A percentile compares a stretch with the other conserved stretches of the same genome.
Conservation (phyloP, 2,888 invertebrate genomes). For the Amiota communis region DNA sequence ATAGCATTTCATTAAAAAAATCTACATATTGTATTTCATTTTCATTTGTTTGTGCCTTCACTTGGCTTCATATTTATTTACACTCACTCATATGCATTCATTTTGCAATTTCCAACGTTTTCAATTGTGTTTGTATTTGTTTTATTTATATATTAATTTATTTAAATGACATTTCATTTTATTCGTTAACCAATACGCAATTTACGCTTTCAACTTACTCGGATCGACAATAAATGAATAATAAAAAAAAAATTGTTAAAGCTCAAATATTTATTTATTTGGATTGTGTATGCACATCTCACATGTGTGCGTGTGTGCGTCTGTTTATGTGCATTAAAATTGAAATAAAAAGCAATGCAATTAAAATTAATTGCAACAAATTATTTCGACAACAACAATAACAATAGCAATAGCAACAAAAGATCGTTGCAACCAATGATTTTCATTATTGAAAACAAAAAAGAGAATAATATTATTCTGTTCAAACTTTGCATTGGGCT, state of each 20-base stretch:
- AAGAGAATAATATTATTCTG: too few relatives aligned
- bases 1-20: too few relatives aligned
- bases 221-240: too few relatives aligned
- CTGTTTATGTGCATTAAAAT: slow-evolving; percentile 50
- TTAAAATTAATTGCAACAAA: slow-evolving; percentile 63
- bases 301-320: slow-evolving; percentile 31
- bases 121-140: slow-evolving; percentile 39
- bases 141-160: slow-evolving; percentile 58
- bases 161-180: slow-evolving; percentile 52
- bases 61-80: not conserved
- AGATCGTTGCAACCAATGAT: not conserved
- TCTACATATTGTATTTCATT: too few relatives aligned
- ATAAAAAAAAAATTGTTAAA: slow-evolving; percentile 32
- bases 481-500: too few relatives aligned
- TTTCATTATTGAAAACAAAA: too few relatives aligned
- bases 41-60: too few relatives aligned
- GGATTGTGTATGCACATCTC: slow-evolving; percentile 49
- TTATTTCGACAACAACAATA: slow-evolving; percentile 47
- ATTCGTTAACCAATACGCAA: slow-evolving; percentile 11
- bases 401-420: slow-evolving; percentile 29
- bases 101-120: slow-evolving; percentile 24
- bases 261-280: slow-evolving; percentile 55
- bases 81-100: not conserved
- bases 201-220: not conserved
- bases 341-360: slow-evolving; percentile 58